Percentiles rank a stretch among this genome's conserved stretches.
Conservation (phyloP, 2,888 invertebrate genomes). For the Drosophila aldrichi region DNA sequence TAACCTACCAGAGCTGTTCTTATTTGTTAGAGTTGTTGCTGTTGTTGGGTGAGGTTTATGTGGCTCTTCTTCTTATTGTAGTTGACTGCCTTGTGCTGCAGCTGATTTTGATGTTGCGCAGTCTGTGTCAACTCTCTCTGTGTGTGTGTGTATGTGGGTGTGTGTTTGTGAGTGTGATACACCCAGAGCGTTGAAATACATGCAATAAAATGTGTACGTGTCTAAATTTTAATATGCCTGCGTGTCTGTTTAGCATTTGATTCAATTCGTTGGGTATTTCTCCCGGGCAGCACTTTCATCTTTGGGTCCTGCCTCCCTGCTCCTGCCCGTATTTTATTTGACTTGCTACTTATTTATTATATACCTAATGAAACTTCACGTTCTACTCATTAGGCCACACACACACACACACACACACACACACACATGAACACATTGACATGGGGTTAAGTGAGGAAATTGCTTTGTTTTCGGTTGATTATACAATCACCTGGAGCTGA, state of each 20-base stretch:
- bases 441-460: conserved; percentile 11
- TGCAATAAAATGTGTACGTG: conserved; percentile 77
- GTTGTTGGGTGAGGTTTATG: conserved; percentile 13
- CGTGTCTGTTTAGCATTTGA: conserved; percentile 62
- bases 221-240: conserved; percentile 76
- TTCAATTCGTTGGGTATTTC: conserved; percentile 37
- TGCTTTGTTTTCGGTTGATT: conserved; percentile 13
- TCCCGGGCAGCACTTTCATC: conserved; percentile 18
- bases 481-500: neutral
- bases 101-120: conserved; percentile 51
- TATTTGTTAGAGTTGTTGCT: conserved; percentile 8
- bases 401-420: conserved; percentile 31
- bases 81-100: conserved; percentile 27
- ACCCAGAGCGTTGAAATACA: conserved; percentile 47
- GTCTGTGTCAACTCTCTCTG: conserved; percentile 24
- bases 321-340: conserved; percentile 48
- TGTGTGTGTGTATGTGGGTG: neutral
- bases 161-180: conserved; percentile 4
- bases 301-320: conserved; percentile 16
- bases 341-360: conserved; percentile 73
- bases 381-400: conserved; percentile 60
- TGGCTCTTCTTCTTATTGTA: conserved; percentile 29
- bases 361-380: conserved; percentile 71
- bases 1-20: neutral
- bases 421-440: conserved; percentile 25